Evolutionary conservation across 2,888 invertebrate genomes (phyloP).

Genomic region (Brachynemurus nebulosus): DNA sequence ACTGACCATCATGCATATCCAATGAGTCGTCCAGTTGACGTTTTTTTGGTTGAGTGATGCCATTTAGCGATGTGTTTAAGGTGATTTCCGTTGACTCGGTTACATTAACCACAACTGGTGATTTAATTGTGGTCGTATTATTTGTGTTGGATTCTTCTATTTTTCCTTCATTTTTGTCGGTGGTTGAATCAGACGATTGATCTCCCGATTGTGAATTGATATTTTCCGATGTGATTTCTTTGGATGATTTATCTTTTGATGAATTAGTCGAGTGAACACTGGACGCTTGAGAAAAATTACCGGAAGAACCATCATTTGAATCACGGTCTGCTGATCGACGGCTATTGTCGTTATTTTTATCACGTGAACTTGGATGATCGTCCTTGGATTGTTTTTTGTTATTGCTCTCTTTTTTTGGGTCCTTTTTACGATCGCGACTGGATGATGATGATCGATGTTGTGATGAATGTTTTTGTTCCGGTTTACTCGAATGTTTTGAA

Average conservation of each 20-base stretch:
- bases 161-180: not conserved
- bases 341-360: slow-evolving; percentile 44
- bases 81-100: not conserved
- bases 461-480: slow-evolving; percentile 17
- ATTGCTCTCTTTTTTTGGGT: slow-evolving; percentile 20
- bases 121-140: not conserved
- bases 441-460: not conserved
- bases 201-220: slow-evolving; percentile 21
- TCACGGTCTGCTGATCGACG: slow-evolving; percentile 66
- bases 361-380: slow-evolving; percentile 55
- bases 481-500: slow-evolving; percentile 20
- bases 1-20: slow-evolving; percentile 5
- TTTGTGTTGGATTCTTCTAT: not conserved
- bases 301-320: slow-evolving; percentile 55
- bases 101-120: slow-evolving; percentile 1
- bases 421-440: slow-evolving; percentile 4
- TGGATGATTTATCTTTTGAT: slow-evolving; percentile 27
- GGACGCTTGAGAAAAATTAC: slow-evolving; percentile 28
- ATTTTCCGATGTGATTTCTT: slow-evolving; percentile 20
- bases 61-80: slow-evolving; percentile 1
- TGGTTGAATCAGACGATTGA: not conserved
- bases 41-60: not conserved
- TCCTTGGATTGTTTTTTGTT: slow-evolving; percentile 40
- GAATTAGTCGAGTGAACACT: slow-evolving; percentile 33
- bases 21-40: slow-evolving; percentile 7